Conservation (phyloP, 2,888 invertebrate species). For the Campaea margaritaria region DNA sequence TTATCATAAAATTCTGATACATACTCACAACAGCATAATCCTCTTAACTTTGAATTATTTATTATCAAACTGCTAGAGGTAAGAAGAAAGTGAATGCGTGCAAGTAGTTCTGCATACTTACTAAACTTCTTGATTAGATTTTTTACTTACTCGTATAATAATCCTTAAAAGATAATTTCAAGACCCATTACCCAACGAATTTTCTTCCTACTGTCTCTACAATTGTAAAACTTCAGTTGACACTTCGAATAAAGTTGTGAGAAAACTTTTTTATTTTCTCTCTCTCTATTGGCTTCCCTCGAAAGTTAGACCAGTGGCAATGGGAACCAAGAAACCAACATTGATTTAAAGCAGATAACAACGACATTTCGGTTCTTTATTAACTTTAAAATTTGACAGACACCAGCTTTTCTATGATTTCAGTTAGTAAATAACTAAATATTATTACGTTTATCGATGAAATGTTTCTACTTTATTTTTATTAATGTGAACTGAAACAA, state of each 20-base stretch:
- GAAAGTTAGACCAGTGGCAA: conserved; percentile 57
- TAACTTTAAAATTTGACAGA: conserved; percentile 11
- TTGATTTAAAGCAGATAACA: conserved; percentile 56
- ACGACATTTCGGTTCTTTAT: conserved; percentile 22
- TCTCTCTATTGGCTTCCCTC: conserved; percentile 65
- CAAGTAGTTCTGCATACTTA: too few species aligned
- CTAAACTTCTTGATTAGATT: background rate
- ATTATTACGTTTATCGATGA: too few species aligned
- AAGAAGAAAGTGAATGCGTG: too few species aligned
- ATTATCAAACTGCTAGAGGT: too few species aligned
- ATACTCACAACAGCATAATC: too few species aligned
- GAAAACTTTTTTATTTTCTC: conserved; percentile 65
- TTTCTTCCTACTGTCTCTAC: conserved; percentile 41
- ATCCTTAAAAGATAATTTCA: conserved; percentile 13
- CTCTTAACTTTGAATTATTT: too few species aligned
- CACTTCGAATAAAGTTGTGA: conserved; percentile 64
- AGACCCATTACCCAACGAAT: conserved; percentile 24
- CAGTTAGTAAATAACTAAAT: too few species aligned
- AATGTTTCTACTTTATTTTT: too few species aligned
- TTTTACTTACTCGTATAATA: background rate
- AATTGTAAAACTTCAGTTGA: conserved; percentile 68
- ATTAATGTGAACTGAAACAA: too few species aligned
- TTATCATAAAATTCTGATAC: too few species aligned
- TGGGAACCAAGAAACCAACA: conserved; percentile 64
- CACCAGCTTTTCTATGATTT: background rate